Evolutionary conservation across 2,888 invertebrate genomes (phyloP).

Genomic region (Drosophila phalerata): DNA sequence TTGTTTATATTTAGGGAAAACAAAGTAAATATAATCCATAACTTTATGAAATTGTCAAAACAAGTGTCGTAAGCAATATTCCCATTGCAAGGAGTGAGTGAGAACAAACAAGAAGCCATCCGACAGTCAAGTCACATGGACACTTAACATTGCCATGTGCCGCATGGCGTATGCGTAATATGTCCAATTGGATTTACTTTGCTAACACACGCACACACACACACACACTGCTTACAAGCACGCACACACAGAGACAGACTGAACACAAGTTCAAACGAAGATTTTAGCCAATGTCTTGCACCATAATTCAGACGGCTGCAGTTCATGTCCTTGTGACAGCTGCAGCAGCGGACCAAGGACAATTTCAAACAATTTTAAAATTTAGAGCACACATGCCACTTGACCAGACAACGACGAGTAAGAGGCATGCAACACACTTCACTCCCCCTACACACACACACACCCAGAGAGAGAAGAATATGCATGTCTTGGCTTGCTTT

Average conservation of each 20-base stretch:
- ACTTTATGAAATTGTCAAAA: conserved; percentile 1
- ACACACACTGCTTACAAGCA: conserved; percentile 16
- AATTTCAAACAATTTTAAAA: conserved; percentile 77
- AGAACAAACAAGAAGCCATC: conserved; percentile 35
- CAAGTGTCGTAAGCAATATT: conserved; percentile 24
- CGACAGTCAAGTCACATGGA: conserved; percentile 37
- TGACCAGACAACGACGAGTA: conserved; percentile 3
- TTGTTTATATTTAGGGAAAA: neutral
- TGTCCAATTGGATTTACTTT: conserved; percentile 49
- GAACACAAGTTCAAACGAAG: conserved; percentile 41
- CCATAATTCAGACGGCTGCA: conserved; percentile 69
- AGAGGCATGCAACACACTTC: conserved; percentile 8
- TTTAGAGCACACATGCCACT: conserved; percentile 70
- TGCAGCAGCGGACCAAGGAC: conserved; percentile 62
- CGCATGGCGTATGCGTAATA: conserved; percentile 77
- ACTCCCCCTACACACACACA: conserved; percentile 9
- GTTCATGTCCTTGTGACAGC: conserved; percentile 81
- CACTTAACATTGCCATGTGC: conserved; percentile 28
- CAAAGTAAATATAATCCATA: neutral
- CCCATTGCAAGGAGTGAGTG: conserved; percentile 15
- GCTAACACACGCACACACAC: conserved; percentile 17
- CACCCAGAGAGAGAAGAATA: conserved; percentile 19
- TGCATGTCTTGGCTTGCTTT: conserved; percentile 47
- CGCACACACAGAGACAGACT: conserved; percentile 19
- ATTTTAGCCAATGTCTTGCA: conserved; percentile 63